Conservation (phyloP, 2,797 vertebrate species). For the Eulemur mongoz region DNA sequence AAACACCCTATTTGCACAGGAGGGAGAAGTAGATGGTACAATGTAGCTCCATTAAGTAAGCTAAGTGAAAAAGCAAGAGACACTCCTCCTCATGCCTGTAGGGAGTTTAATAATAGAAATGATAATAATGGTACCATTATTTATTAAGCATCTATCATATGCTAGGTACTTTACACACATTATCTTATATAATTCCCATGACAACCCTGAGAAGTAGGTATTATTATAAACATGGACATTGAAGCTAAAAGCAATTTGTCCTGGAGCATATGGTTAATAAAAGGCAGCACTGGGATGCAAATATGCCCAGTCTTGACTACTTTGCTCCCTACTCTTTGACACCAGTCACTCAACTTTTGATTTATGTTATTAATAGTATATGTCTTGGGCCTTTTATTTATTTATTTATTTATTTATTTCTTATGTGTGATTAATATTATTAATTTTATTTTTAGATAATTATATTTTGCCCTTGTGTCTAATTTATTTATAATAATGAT, state of each 20-base stretch:
- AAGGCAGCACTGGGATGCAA: not conserved
- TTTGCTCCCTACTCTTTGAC: not conserved
- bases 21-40: not conserved
- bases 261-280: not conserved
- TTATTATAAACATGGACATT: not conserved
- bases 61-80: not conserved
- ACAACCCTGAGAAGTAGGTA: not conserved
- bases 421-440: not conserved
- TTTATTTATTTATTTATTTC: not conserved
- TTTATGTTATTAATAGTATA: no score
- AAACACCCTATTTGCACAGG: not conserved
- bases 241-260: not conserved
- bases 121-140: not conserved
- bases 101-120: not conserved
- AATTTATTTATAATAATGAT: slow-evolving; percentile 19
- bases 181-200: not conserved
- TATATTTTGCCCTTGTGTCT: not conserved
- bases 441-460: slow-evolving; percentile 17
- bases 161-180: not conserved
- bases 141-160: not conserved
- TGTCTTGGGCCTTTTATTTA: not conserved
- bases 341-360: not conserved
- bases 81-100: not conserved
- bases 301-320: not conserved
- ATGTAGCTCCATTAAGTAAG: not conserved